These are phyloP conservation scores for Chydorus sphaericus DNA, from an alignment of 2,888 invertebrate species.

Conservation along the genomic window DNA sequence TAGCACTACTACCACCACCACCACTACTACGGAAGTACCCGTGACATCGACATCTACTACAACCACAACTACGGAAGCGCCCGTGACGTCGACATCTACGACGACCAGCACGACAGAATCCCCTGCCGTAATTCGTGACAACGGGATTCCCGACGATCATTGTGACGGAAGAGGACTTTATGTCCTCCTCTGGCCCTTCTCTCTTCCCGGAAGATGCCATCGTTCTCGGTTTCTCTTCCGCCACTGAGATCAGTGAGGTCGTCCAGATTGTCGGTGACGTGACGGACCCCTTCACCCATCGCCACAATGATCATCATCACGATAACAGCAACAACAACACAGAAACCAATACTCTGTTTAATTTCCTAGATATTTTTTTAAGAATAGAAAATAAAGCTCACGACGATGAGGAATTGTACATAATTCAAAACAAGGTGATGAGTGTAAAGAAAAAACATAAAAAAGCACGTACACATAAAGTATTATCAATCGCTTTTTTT, in stretches of 20 bases:
- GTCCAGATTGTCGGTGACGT: not conserved
- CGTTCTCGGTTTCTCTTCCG: slow-evolving; percentile 1
- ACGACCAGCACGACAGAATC: too few species aligned
- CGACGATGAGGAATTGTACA: too few species aligned
- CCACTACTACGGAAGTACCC: not conserved
- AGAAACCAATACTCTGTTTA: too few species aligned
- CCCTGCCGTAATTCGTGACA: too few species aligned
- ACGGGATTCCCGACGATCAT: not conserved
- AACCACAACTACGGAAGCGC: not conserved
- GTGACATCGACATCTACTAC: not conserved
- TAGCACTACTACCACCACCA: too few species aligned
- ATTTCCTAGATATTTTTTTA: too few species aligned
- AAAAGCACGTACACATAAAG: too few species aligned
- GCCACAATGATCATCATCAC: not conserved
- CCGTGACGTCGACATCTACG: not conserved
- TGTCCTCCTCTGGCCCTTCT: not conserved
- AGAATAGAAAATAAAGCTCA: too few species aligned
- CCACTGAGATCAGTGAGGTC: slow-evolving; percentile 2
- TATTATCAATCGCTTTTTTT: too few species aligned
- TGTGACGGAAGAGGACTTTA: not conserved
- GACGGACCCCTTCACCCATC: too few species aligned
- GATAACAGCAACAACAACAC: not conserved
- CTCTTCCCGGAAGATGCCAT: not conserved
- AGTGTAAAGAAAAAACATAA: too few species aligned
- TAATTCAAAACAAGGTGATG: too few species aligned